Evolutionary conservation across 2,888 invertebrate species (phyloP).

Genomic region (Tenthredo livida): DNA sequence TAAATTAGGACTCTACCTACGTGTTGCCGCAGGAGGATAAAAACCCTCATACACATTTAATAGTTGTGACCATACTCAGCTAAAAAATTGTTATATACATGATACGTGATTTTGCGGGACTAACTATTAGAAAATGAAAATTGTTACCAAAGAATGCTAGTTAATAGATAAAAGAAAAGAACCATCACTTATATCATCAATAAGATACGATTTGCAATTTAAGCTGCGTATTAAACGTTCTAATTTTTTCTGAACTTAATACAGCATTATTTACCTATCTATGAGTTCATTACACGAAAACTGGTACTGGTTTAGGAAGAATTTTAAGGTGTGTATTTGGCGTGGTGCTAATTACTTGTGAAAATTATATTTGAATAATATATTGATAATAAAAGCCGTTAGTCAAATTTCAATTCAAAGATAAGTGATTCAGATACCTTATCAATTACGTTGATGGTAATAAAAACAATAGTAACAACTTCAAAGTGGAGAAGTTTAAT

Average conservation of each 20-base stretch:
- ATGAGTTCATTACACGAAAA: background rate
- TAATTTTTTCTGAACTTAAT: conserved; percentile 1
- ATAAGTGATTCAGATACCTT: conserved; percentile 50
- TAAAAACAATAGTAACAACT: conserved; percentile 44
- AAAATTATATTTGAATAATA: background rate
- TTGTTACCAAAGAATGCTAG: background rate
- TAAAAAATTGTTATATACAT: background rate
- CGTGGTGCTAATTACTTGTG: background rate
- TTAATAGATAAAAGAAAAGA: background rate
- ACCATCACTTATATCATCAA: background rate
- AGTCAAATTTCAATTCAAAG: conserved; percentile 36
- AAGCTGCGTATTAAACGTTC: background rate
- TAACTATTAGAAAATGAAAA: background rate
- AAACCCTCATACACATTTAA: background rate
- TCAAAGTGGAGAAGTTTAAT: conserved; percentile 14
- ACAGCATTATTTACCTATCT: conserved; percentile 2
- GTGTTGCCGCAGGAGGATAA: background rate
- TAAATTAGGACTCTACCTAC: background rate
- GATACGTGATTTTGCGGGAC: background rate
- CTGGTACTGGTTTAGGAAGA: background rate
- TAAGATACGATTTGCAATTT: background rate
- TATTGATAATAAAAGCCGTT: conserved; percentile 8
- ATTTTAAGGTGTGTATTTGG: background rate
- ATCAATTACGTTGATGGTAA: conserved; percentile 28
- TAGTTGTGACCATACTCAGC: background rate